phyloP scores from a whole-genome alignment of 2,888 invertebrate genomes.

The Drosophila yooni region DNA sequence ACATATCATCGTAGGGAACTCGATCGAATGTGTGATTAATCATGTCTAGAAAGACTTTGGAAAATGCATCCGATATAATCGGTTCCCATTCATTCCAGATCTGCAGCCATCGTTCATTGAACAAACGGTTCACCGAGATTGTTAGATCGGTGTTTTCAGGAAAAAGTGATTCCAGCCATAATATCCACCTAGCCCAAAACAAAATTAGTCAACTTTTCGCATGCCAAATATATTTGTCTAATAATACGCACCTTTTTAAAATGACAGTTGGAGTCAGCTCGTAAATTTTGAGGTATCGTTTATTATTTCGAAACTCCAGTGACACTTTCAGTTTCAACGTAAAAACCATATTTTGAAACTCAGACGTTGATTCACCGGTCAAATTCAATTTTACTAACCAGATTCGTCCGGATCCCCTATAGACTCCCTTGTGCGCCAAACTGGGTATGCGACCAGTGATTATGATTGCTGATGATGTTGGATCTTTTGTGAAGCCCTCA shows the following conservation, averaged over 20 bases:
- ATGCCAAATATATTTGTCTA: not conserved
- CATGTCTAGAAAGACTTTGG: constrained; percentile 39
- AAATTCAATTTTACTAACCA: constrained; percentile 28
- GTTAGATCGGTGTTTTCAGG: constrained; percentile 54
- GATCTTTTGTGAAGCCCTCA: constrained; percentile 59
- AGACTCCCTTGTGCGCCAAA: constrained; percentile 52
- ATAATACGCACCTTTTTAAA: constrained; percentile 51
- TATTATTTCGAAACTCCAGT: constrained; percentile 54
- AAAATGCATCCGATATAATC: constrained; percentile 39
- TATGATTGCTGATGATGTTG: constrained; percentile 44
- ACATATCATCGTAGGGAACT: constrained; percentile 62
- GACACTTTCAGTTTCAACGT: constrained; percentile 52
- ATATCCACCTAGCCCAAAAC: constrained; percentile 45
- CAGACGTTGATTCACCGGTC: constrained; percentile 38
- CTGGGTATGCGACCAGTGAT: constrained; percentile 62
- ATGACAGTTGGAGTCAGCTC: constrained; percentile 41
- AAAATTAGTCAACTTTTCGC: not conserved
- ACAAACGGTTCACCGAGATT: constrained; percentile 45
- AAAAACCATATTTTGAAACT: constrained; percentile 58
- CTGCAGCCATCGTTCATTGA: constrained; percentile 60
- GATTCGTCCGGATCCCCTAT: constrained; percentile 18
- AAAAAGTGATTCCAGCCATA: constrained; percentile 56
- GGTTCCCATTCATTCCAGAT: constrained; percentile 62
- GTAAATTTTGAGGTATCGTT: constrained; percentile 55
- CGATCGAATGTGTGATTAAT: constrained; percentile 44